Evolutionary conservation across 2,113 vertebrate species (phyloP), one percentile per base, ranked within the genome.

Genomic region (Actenoides hombroni): DNA sequence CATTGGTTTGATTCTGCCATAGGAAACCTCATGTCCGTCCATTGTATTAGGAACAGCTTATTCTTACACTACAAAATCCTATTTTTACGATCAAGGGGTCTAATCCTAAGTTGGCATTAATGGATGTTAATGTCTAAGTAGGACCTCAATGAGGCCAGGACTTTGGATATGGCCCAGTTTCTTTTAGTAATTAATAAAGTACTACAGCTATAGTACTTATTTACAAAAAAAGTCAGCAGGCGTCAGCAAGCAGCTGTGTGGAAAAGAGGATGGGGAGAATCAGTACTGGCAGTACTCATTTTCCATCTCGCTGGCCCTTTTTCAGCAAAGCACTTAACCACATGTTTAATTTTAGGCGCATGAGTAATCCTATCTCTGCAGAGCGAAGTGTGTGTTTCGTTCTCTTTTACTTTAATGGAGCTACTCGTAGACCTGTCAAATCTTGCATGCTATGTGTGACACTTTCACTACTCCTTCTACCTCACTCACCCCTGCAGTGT

Each of bases 251-350:
- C 96, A 96, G 96, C 94, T 94, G 95, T 69, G 87, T 95, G 94
- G 94, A 97, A 90, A 76, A 84, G 94, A 87, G 64, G 67, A 94
- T 94, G 75, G 75, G 56, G 61, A 89, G 91, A 95, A 90, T 95
- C 94, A 88, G 96, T 84, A 88, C 96, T 94, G 90, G 90, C 90
- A 96, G 90, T 93, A 84, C 92, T 96, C 83, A 88, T 90, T 96
- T 95, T 95, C 90, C 93, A 88, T 95, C 89, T 73, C 91, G 83
- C 94, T 97, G 95, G 95, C 96, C 94, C 75, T 83, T 79, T 85
- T 96, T 97, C 95, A 97, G 95, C 94, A 97, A 92, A 97, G 95
- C 95, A 96, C 95, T 95, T 96, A 96, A 95, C 93, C 94, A 96
- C 92, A 97, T 97, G 92, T 97, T 97, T 97, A 96, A 95, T 96